Base-by-base conservation (phyloP, 2,113 vertebrate genomes). In the Ciconia maguari region DNA sequence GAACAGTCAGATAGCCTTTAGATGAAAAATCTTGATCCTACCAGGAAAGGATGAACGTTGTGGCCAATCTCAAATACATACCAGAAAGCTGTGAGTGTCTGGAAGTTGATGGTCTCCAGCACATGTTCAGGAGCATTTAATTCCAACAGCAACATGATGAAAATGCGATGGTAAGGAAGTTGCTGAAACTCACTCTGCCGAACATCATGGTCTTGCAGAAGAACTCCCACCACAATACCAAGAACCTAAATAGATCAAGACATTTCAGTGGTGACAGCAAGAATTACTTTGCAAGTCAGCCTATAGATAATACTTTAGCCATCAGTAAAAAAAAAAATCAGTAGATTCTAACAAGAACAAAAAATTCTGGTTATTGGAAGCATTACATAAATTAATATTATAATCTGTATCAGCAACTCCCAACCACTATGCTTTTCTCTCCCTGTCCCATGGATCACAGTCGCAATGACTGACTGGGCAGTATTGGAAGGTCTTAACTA, bases 71-170 rank as follows among this genome's bases (percentile, higher is more conserved):
- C 72, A 77, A 30, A 81, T 18, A 97, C 97, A 7, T 98, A 99
- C 99, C 99, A 99, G 97, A 99, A 99, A 91, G 99, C 99, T 30
- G 99, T 99, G 93, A 99, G 99, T 5, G 99, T 99, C 98, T 99
- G 99, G 97, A 99, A 99, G 98, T 99, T 99, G 97, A 99, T 99
- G 85, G 99, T 99, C 97, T 99, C 99, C 78, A 99, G 98, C 26
- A 99, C 99, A 14, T 99, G 99, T 93, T 99, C 99, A 5, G 99
- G 99, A 78, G 99, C 99, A 60, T 99, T 99, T 94, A 99, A 98
- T 98, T 99, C 99, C 96, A 99, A 93, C 65, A 99, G 98, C 96
- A 99, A 97, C 99, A 99, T 99, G 97, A 99, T 99, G 97, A 99
- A 99, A 70, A 99, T 99, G 57, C 99, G 98, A 92, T 99, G 99